Conservation (phyloP, 1,140 invertebrate species). For the Ips nitidus region DNA sequence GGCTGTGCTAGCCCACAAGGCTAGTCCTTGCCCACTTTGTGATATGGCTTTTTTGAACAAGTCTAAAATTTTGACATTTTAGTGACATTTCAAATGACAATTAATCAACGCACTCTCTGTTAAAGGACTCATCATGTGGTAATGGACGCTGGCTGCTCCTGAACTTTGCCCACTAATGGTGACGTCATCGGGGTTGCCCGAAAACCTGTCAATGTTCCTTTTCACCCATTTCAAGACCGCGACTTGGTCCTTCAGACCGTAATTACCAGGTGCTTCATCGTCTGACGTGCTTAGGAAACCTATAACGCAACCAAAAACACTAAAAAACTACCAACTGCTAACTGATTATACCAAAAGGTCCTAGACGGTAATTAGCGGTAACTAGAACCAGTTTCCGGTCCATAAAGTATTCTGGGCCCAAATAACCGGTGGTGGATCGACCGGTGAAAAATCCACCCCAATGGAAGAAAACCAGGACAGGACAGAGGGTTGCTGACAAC, state of each 20-base stretch:
- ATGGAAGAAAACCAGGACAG: constrained; percentile 66
- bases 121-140: constrained; percentile 41
- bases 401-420: constrained; percentile 60
- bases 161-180: constrained; percentile 57
- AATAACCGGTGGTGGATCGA: constrained; percentile 50
- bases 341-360: constrained; percentile 58
- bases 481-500: constrained; percentile 39
- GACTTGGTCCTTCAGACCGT: constrained; percentile 45
- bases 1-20: constrained; percentile 55
- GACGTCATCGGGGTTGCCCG: constrained; percentile 55
- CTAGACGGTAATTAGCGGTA: constrained; percentile 76
- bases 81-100: neutral
- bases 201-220: constrained; percentile 54
- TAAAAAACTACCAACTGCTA: neutral
- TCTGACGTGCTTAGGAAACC: constrained; percentile 44
- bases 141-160: constrained; percentile 48
- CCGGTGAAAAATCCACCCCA: constrained; percentile 61
- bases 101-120: constrained; percentile 23
- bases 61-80: constrained; percentile 10
- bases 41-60: constrained; percentile 54
- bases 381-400: constrained; percentile 69
- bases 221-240: constrained; percentile 48
- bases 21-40: constrained; percentile 57
- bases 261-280: constrained; percentile 46
- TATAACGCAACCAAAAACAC: constrained; percentile 15